Percentiles rank a stretch among this genome's conserved stretches.
phyloP scores from a whole-genome alignment of 2,888 invertebrate species.

The Serripes groenlandicus region DNA sequence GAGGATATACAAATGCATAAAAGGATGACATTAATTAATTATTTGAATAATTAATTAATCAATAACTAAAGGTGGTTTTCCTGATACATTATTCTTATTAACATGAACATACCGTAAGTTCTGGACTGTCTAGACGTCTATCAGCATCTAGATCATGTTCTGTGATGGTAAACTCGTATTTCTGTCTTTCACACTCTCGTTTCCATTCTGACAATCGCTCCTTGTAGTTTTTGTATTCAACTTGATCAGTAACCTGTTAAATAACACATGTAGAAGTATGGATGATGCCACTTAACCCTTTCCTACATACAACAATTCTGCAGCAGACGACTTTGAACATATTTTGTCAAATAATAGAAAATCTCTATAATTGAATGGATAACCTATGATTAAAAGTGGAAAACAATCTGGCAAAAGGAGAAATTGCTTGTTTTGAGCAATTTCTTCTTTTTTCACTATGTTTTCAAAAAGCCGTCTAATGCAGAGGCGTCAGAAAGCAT shows the following conservation, averaged over 20 bases:
- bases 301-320: background rate
- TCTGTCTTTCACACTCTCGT: constrained; percentile 81
- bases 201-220: constrained; percentile 81
- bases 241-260: constrained; percentile 81
- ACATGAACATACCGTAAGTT: constrained; percentile 59
- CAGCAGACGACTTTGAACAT: too few relatives aligned
- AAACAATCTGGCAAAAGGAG: background rate
- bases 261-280: too few relatives aligned
- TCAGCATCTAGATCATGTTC: constrained; percentile 84
- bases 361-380: background rate
- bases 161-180: constrained; percentile 85
- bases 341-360: too few relatives aligned
- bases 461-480: too few relatives aligned
- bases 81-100: too few relatives aligned
- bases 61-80: too few relatives aligned
- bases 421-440: background rate
- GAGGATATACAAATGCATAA: too few relatives aligned
- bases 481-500: too few relatives aligned
- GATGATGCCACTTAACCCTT: background rate
- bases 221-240: constrained; percentile 78
- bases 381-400: background rate
- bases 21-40: too few relatives aligned
- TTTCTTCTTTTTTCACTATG: background rate
- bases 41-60: too few relatives aligned
- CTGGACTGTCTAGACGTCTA: constrained; percentile 67